Evolutionary conservation across 2,113 vertebrate genomes (phyloP).

Genomic region (Nannospalax galili): DNA sequence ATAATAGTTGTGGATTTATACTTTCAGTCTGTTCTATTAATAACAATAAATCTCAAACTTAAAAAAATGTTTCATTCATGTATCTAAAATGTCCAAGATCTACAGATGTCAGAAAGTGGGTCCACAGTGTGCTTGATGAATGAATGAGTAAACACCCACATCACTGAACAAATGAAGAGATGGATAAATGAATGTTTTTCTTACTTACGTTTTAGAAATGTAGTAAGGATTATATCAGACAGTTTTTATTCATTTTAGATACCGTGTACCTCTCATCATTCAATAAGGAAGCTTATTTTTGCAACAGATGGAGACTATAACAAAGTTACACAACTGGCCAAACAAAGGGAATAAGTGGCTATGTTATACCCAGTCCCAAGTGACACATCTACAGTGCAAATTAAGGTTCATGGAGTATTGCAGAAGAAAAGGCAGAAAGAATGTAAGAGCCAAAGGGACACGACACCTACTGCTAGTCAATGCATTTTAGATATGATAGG

Average conservation of each 20-base stretch:
- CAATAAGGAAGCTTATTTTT: too few species aligned
- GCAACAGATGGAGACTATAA: too few species aligned
- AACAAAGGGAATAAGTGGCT: too few species aligned
- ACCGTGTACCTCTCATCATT: not conserved
- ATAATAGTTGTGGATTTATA: not conserved
- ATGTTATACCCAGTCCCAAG: too few species aligned
- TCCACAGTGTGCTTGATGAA: not conserved
- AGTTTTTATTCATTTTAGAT: not conserved
- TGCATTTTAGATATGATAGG: too few species aligned
- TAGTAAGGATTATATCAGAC: not conserved
- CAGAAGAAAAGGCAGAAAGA: too few species aligned
- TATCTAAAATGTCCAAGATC: not conserved
- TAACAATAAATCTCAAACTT: not conserved
- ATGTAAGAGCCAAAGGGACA: too few species aligned
- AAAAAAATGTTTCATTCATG: not conserved
- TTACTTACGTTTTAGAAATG: not conserved
- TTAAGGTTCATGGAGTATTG: too few species aligned
- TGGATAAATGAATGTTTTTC: not conserved
- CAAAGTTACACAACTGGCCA: too few species aligned
- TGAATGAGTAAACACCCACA: not conserved
- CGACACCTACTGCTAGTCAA: too few species aligned
- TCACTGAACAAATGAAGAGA: not conserved
- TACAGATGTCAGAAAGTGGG: not conserved
- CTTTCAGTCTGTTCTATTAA: not conserved
- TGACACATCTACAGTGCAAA: too few species aligned